These are phyloP conservation scores for Stomorhina lunata DNA, from an alignment of 2,888 invertebrate genomes.

Conservation along the genomic window DNA sequence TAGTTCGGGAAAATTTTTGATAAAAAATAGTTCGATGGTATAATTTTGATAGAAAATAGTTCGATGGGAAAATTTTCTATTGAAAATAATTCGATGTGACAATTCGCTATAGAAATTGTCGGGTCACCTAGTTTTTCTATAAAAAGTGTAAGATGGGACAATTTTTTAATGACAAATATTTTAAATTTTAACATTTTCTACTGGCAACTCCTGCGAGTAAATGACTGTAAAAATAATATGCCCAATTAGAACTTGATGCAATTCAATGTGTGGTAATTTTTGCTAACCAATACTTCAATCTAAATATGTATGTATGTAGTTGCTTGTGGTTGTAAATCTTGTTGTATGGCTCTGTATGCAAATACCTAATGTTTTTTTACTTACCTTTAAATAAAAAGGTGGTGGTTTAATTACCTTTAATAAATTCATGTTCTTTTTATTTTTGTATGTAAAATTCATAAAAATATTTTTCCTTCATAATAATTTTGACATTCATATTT, in stretches of 20 bases:
- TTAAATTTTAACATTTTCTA: background rate
- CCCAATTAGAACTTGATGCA: background rate
- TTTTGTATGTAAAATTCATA: constrained; percentile 2
- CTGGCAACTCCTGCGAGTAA: background rate
- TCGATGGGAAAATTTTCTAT: too few species aligned
- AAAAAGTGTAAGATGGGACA: too few species aligned
- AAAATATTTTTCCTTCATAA: constrained; percentile 23
- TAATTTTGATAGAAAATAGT: too few species aligned
- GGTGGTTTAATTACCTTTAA: constrained; percentile 60
- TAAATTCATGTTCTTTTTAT: constrained; percentile 56
- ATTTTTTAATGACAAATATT: background rate
- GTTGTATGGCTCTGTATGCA: background rate
- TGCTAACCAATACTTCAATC: background rate
- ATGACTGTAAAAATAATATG: background rate
- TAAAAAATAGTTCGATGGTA: too few species aligned
- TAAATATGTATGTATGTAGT: background rate
- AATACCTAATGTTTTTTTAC: background rate
- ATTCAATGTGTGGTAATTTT: constrained; percentile 8
- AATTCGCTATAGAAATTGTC: too few species aligned
- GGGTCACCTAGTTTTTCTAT: too few species aligned
- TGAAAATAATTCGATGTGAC: too few species aligned
- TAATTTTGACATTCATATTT: constrained; percentile 62
- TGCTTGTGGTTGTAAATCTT: background rate
- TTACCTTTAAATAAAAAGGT: constrained; percentile 20
- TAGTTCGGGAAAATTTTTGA: too few species aligned